Evolutionary conservation across 1,140 invertebrate genomes (phyloP).

Genomic region (Ceratina calcarata): DNA sequence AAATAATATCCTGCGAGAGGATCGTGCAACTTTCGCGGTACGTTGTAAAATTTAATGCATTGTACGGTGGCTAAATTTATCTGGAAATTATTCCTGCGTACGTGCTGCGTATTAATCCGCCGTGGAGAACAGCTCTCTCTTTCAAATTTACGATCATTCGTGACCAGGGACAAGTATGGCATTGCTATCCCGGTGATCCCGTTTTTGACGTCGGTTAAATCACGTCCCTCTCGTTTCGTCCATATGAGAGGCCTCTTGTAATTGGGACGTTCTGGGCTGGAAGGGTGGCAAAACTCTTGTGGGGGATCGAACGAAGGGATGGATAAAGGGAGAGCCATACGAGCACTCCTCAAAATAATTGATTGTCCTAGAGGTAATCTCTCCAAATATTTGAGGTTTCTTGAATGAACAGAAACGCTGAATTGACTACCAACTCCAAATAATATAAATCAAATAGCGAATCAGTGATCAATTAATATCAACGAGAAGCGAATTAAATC

Average conservation of each 20-base stretch:
- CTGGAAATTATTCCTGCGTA: neutral
- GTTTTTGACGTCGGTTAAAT: neutral
- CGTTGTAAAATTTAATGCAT: constrained; percentile 21
- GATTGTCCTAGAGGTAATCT: constrained; percentile 33
- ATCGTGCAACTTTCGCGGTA: constrained; percentile 2
- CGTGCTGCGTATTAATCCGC: neutral
- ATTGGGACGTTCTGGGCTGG: constrained; percentile 24
- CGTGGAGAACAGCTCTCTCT: too few species aligned
- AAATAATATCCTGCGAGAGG: constrained; percentile 12
- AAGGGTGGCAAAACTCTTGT: neutral
- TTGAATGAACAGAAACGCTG: neutral
- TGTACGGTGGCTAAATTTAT: constrained; percentile 6
- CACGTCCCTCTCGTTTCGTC: constrained; percentile 5
- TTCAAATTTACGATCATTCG: neutral
- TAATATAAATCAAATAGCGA: too few species aligned
- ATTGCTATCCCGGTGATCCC: neutral
- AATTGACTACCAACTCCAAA: too few species aligned
- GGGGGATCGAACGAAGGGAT: constrained; percentile 16
- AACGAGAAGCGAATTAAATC: too few species aligned
- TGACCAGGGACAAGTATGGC: neutral
- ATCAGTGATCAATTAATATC: too few species aligned
- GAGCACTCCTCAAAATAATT: constrained; percentile 31
- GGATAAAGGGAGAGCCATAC: constrained; percentile 10
- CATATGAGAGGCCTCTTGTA: constrained; percentile 14
- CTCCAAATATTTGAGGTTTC: constrained; percentile 24